phyloP scores from a whole-genome alignment of 2,888 invertebrate genomes.

The Agapostemon virescens region DNA sequence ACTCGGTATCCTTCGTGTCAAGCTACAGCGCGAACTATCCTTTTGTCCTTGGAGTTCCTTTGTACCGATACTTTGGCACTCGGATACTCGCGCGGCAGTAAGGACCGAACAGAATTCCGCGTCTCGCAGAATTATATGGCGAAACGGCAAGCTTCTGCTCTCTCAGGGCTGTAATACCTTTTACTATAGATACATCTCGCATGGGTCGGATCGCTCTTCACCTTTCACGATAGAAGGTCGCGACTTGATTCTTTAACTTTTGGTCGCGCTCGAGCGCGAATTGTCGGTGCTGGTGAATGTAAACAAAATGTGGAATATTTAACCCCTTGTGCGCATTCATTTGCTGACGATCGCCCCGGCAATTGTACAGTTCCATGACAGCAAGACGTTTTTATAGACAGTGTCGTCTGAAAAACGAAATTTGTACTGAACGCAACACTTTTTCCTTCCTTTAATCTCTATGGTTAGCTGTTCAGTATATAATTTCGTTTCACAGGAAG shows the following conservation, averaged over 20 bases:
- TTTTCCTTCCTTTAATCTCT: too few species aligned
- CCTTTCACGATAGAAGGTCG: neutral
- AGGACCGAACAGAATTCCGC: slow-evolving; percentile 61
- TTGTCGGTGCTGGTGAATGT: neutral
- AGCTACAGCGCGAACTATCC: slow-evolving; percentile 58
- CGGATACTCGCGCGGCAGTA: slow-evolving; percentile 47
- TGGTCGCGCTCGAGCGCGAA: too few species aligned
- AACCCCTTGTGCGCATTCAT: too few species aligned
- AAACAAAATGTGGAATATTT: neutral
- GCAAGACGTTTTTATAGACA: too few species aligned
- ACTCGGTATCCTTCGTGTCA: slow-evolving; percentile 36
- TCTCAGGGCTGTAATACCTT: slow-evolving; percentile 58
- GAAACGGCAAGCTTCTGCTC: slow-evolving; percentile 55
- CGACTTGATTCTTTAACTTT: neutral
- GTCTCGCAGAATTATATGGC: slow-evolving; percentile 62
- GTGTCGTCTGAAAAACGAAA: too few species aligned
- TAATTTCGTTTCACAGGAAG: too few species aligned
- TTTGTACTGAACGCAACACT: too few species aligned
- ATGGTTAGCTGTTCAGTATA: too few species aligned
- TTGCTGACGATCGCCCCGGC: too few species aligned
- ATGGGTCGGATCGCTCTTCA: slow-evolving; percentile 8
- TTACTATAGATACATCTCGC: slow-evolving; percentile 32
- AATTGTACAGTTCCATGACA: too few species aligned
- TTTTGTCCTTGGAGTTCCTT: slow-evolving; percentile 66
- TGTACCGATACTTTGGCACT: slow-evolving; percentile 59